Evolutionary conservation across 2,797 vertebrate genomes (phyloP).

Genomic region (Takifugu rubripes): DNA sequence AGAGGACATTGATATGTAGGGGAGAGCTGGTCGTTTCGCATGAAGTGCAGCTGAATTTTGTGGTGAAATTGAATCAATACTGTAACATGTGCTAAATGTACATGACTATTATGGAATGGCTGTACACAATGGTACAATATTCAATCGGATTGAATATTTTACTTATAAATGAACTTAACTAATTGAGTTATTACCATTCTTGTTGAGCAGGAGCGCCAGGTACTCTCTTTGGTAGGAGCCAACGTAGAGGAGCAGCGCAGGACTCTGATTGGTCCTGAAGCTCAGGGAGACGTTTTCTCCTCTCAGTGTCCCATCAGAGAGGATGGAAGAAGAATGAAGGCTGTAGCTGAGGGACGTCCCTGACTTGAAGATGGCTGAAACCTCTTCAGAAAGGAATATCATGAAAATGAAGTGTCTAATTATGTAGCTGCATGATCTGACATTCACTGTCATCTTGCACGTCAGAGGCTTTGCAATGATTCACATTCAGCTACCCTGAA

Average conservation of each 20-base stretch:
- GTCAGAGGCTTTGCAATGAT: too few species aligned
- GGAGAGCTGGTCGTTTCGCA: conserved; percentile 7
- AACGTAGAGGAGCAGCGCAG: conserved; percentile 81
- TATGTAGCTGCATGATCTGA: too few species aligned
- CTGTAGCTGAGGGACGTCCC: conserved; percentile 83
- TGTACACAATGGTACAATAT: too few species aligned
- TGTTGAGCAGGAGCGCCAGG: conserved; percentile 82
- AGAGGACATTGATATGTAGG: conserved; percentile 2
- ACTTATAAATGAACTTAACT: too few species aligned
- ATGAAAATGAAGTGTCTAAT: too few species aligned
- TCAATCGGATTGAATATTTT: too few species aligned
- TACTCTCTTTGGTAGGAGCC: conserved; percentile 83
- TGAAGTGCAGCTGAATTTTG: too few species aligned
- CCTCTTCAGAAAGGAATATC: conserved; percentile 42
- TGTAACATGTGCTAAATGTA: too few species aligned
- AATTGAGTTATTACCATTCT: conserved; percentile 78
- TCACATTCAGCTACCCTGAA: too few species aligned
- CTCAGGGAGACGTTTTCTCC: conserved; percentile 81
- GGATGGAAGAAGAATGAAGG: conserved; percentile 74
- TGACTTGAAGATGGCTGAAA: conserved; percentile 85
- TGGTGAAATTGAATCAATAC: too few species aligned
- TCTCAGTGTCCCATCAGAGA: conserved; percentile 77
- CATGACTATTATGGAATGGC: too few species aligned
- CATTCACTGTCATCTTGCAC: too few species aligned
- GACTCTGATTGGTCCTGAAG: conserved; percentile 83